phyloP scores from a whole-genome alignment of 2,113 vertebrate genomes.

The Promerops cafer region DNA sequence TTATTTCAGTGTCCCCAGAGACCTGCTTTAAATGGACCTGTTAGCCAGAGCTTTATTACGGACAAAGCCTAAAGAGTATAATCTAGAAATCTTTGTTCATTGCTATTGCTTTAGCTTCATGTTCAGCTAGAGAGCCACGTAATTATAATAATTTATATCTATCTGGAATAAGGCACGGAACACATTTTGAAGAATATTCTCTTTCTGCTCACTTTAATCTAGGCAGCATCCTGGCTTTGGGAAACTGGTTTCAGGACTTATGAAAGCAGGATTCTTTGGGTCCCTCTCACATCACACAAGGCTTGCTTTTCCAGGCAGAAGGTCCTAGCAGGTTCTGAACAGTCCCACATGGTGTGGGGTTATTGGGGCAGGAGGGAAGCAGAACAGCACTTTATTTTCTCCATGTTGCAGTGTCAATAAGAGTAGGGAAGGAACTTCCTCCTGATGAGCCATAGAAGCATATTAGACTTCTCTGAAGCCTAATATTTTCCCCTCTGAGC shows the following conservation, averaged over 20 bases:
- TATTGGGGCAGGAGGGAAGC: not conserved
- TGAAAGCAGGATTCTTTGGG: not conserved
- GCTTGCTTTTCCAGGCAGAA: not conserved
- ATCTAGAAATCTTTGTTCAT: constrained; percentile 9
- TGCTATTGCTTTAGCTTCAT: not conserved
- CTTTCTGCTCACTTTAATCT: constrained; percentile 6
- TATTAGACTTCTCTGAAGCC: not conserved
- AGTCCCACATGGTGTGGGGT: rapidly evolving
- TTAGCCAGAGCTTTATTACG: constrained; percentile 11
- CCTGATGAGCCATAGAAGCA: not conserved
- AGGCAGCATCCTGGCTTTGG: not conserved
- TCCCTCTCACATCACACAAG: not conserved
- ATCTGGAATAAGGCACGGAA: not conserved
- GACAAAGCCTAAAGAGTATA: constrained; percentile 40
- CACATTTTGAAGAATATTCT: not conserved
- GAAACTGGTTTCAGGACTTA: not conserved
- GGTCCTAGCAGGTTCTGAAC: not conserved
- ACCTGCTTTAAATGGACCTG: constrained; percentile 16
- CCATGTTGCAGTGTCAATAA: not conserved
- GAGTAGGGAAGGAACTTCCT: not conserved
- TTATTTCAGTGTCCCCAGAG: not conserved
- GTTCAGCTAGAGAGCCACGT: not conserved
- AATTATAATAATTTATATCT: not conserved
- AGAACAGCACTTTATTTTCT: not conserved
- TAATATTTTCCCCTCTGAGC: not conserved